Evolutionary conservation across 2,888 invertebrate species (phyloP).

Genomic region (Pseudococcus jackbeardsleyi): DNA sequence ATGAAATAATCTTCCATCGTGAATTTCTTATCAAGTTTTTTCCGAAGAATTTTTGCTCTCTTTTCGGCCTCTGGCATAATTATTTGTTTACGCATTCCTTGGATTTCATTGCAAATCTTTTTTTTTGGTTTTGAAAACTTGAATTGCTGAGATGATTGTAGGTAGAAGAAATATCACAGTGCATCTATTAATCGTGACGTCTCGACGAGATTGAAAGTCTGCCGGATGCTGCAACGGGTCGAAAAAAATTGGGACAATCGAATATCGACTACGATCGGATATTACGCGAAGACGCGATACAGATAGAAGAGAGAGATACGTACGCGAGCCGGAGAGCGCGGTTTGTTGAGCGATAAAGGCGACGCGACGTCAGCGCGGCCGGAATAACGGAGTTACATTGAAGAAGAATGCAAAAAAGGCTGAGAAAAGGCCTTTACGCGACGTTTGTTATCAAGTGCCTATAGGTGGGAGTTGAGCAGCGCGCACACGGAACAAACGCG

Average conservation of each 20-base stretch:
- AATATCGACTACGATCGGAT: neutral
- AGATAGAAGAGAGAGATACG: neutral
- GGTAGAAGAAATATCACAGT: no score
- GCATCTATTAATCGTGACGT: no score
- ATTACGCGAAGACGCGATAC: neutral
- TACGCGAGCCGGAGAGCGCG: neutral
- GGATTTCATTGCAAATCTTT: no score
- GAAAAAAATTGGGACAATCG: neutral
- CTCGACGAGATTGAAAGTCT: neutral
- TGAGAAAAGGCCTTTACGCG: constrained; percentile 50
- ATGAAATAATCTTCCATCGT: no score
- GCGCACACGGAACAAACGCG: constrained; percentile 60
- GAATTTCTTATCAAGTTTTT: no score
- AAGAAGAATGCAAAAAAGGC: constrained; percentile 58
- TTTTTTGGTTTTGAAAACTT: no score
- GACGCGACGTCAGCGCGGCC: constrained; percentile 53
- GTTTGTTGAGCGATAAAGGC: neutral
- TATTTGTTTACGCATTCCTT: no score
- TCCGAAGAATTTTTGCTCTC: no score
- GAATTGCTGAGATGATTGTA: no score
- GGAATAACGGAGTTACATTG: constrained; percentile 53
- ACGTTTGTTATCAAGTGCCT: constrained; percentile 61
- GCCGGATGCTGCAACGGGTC: neutral
- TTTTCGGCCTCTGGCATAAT: no score
- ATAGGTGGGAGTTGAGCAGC: constrained; percentile 58